Percentiles rank a stretch among this genome's conserved stretches.
phyloP scores from a whole-genome alignment of 2,113 vertebrate genomes.

The Pomatostomus ruficeps region DNA sequence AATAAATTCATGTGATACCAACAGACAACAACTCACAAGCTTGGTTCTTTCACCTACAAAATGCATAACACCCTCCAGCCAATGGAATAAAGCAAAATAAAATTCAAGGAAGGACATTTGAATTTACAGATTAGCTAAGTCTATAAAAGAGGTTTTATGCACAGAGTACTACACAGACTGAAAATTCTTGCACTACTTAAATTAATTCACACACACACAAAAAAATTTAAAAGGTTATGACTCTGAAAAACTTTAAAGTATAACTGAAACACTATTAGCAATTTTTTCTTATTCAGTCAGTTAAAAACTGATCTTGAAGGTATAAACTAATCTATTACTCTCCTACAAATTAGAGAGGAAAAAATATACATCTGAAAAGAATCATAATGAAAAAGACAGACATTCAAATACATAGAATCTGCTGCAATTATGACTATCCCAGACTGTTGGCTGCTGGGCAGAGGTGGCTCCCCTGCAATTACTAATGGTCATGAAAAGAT shows the following conservation, averaged over 20 bases:
- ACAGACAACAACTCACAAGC: neutral
- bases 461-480: neutral
- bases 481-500: neutral
- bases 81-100: neutral
- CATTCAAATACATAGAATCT: neutral
- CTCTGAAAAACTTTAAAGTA: neutral
- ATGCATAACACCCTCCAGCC: neutral
- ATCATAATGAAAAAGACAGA: neutral
- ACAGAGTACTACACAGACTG: neutral
- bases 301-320: neutral
- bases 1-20: neutral
- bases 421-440: neutral
- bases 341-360: neutral
- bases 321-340: neutral
- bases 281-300: neutral
- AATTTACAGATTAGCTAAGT: neutral
- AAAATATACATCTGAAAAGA: neutral
- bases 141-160: neutral
- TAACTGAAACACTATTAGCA: neutral
- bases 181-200: neutral
- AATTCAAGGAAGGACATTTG: neutral
- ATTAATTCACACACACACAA: neutral
- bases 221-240: neutral
- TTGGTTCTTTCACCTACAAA: neutral
- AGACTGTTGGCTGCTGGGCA: neutral